phyloP scores from a whole-genome alignment of 2,797 vertebrate species.

The Squalus acanthias region DNA sequence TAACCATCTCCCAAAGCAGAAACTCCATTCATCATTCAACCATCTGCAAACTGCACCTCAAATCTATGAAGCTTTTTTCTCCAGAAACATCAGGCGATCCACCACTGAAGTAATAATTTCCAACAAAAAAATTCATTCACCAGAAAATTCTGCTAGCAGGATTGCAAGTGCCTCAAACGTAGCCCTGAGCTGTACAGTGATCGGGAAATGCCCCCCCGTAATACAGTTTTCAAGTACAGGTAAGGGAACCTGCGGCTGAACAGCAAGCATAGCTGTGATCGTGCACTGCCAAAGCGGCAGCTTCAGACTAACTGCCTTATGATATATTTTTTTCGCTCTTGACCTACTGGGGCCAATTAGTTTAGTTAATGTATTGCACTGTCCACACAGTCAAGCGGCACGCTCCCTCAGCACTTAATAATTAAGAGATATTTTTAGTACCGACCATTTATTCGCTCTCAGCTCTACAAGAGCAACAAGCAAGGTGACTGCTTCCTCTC shows the following conservation, averaged over 20 bases:
- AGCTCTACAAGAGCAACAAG: neutral
- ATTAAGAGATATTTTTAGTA: constrained; percentile 7
- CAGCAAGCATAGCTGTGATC: neutral
- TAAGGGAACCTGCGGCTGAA: neutral
- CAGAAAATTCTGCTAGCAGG: neutral
- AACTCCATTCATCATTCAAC: neutral
- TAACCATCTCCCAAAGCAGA: neutral
- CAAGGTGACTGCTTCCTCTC: neutral
- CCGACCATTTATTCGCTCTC: neutral
- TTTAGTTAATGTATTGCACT: neutral
- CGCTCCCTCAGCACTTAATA: neutral
- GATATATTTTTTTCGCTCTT: neutral
- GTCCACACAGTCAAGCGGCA: neutral
- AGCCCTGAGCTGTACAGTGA: neutral
- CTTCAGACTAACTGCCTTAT: neutral
- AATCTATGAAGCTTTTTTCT: neutral
- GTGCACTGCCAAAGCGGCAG: too few species aligned
- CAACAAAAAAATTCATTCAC: neutral
- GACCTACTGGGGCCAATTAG: constrained; percentile 16
- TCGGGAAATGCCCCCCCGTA: neutral
- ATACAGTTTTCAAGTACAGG: neutral
- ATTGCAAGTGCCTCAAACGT: neutral
- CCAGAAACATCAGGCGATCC: neutral
- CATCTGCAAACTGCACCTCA: neutral
- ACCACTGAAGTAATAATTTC: neutral